These are phyloP conservation scores for Xestobium rufovillosum DNA, from an alignment of 2,888 invertebrate genomes.

Conservation along the genomic window DNA sequence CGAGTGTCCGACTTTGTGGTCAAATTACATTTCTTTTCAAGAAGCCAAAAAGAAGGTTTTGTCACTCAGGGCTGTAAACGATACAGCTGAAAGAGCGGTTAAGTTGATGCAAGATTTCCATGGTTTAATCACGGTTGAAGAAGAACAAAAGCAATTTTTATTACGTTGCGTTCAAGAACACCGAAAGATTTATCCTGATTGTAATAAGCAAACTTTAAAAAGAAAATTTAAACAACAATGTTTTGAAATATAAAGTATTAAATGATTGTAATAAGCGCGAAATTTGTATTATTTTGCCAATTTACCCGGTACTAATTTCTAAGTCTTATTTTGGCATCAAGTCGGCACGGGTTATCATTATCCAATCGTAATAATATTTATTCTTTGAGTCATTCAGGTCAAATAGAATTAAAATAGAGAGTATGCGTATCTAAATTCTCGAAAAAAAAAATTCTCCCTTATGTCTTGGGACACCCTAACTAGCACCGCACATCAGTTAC, in stretches of 20 bases:
- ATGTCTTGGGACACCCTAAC: slow-evolving; percentile 11
- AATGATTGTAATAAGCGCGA: no score
- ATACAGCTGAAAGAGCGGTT: no score
- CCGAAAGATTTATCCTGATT: slow-evolving; percentile 17
- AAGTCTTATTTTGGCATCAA: slow-evolving; percentile 12
- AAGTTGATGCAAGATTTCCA: slow-evolving; percentile 26
- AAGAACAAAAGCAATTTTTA: no score
- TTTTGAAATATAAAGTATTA: no score
- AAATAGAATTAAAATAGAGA: slow-evolving; percentile 11
- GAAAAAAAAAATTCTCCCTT: slow-evolving; percentile 10
- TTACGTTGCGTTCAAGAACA: slow-evolving; percentile 21
- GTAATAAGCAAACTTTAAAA: slow-evolving; percentile 17
- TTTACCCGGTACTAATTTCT: no score
- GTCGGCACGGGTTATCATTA: slow-evolving; percentile 11
- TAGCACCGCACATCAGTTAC: no score
- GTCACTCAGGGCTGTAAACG: no score
- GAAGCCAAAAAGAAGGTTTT: slow-evolving; percentile 9
- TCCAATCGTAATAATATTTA: slow-evolving; percentile 12
- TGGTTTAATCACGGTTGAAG: no score
- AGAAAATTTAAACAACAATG: no score
- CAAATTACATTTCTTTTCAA: slow-evolving; percentile 11
- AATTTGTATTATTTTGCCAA: no score
- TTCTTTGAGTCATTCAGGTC: slow-evolving; percentile 11
- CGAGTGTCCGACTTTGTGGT: slow-evolving; percentile 11
- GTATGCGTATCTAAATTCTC: slow-evolving; percentile 10